Evolutionary conservation across 2,888 invertebrate genomes (phyloP).

Genomic region (Didymodactylos carnosus): DNA sequence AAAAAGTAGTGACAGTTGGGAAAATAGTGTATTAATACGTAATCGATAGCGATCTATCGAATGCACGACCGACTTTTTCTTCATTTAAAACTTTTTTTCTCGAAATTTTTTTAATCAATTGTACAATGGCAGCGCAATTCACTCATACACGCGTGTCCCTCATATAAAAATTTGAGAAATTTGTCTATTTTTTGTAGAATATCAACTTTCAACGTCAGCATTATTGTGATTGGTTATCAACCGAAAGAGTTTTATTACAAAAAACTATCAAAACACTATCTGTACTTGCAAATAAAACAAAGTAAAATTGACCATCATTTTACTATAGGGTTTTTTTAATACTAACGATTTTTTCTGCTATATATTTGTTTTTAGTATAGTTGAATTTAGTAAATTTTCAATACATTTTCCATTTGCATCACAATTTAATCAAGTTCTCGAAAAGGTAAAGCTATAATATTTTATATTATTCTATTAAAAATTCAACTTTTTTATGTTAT

Average conservation of each 20-base stretch:
- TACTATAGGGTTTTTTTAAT: too few species aligned
- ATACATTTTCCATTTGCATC: not conserved
- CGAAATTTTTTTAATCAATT: too few species aligned
- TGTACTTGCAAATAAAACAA: not conserved
- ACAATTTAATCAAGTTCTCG: not conserved
- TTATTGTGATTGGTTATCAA: not conserved
- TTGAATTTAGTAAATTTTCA: not conserved
- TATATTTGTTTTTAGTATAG: too few species aligned
- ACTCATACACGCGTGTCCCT: not conserved
- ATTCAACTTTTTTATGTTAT: not conserved
- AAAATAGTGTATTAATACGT: too few species aligned
- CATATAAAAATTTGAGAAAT: not conserved
- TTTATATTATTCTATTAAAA: not conserved
- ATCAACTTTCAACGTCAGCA: not conserved
- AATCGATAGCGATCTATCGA: too few species aligned
- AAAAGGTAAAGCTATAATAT: too few species aligned
- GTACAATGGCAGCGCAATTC: too few species aligned
- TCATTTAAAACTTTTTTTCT: too few species aligned
- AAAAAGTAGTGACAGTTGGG: too few species aligned
- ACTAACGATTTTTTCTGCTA: too few species aligned
- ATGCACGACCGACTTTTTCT: too few species aligned
- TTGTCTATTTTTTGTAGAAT: not conserved
- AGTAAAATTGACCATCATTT: too few species aligned
- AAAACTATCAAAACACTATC: not conserved
- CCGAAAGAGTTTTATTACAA: not conserved